phyloP scores from a whole-genome alignment of 2,888 invertebrate genomes.

The Keiferia lycopersicella region DNA sequence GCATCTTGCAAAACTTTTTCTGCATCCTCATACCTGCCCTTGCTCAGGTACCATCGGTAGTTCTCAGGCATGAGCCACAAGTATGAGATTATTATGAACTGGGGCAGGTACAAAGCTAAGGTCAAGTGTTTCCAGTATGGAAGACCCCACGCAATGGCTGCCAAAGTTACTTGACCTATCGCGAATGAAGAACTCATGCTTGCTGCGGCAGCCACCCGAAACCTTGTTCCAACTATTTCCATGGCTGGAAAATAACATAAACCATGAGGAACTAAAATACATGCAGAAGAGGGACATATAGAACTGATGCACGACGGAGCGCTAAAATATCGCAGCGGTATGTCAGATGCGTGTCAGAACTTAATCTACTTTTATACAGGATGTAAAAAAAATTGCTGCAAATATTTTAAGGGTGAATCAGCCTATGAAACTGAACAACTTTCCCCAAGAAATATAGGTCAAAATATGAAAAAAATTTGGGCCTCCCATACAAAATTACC shows the following conservation, averaged over 20 bases:
- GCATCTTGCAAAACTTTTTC: conserved; percentile 82
- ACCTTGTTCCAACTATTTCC: conserved; percentile 87
- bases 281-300: no score
- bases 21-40: conserved; percentile 84
- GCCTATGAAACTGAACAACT: no score
- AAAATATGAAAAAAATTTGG: no score
- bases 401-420: no score
- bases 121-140: conserved; percentile 86
- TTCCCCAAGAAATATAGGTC: no score
- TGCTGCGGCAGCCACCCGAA: conserved; percentile 85
- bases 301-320: no score
- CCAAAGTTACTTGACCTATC: conserved; percentile 84
- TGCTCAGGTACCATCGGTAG: conserved; percentile 87
- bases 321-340: no score
- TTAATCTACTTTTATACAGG: no score
- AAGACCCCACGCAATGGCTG: conserved; percentile 84
- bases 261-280: conserved; percentile 1
- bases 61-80: conserved; percentile 76
- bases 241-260: conserved; percentile 73
- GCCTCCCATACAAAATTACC: no score
- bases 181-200: conserved; percentile 86
- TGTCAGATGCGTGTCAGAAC: no score
- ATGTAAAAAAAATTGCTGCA: no score
- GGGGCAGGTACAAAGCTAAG: conserved; percentile 83
- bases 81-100: conserved; percentile 82